Conservation (phyloP, 1,140 invertebrate genomes). For the Sitodiplosis mosellana region DNA sequence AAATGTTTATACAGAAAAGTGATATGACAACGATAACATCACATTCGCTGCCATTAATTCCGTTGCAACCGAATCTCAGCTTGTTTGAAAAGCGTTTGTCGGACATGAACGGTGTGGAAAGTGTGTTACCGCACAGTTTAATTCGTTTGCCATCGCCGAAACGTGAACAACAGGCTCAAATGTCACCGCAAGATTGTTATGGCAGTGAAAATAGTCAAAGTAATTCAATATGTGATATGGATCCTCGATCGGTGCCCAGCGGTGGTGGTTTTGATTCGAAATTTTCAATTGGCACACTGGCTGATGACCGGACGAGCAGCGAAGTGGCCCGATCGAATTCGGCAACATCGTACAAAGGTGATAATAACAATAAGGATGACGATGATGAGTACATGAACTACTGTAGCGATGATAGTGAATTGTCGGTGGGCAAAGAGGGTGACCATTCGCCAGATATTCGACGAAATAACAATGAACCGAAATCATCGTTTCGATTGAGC, state of each 20-base stretch:
- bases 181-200: constrained; percentile 7
- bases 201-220: neutral
- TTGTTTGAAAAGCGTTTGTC: neutral
- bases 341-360: neutral
- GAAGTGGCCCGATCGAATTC: neutral
- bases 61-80: neutral
- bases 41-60: neutral
- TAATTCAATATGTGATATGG: neutral
- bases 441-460: constrained; percentile 6
- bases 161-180: neutral
- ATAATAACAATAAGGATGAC: neutral
- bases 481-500: constrained; percentile 25
- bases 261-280: neutral
- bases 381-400: constrained; percentile 22
- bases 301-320: neutral
- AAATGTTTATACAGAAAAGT: too few species aligned
- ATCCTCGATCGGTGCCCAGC: neutral
- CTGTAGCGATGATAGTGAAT: constrained; percentile 42
- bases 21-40: constrained; percentile 4
- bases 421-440: constrained; percentile 45
- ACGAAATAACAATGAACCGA: constrained; percentile 30
- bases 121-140: too few species aligned
- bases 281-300: neutral
- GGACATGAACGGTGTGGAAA: neutral
- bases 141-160: neutral